phyloP scores from a whole-genome alignment of 2,113 vertebrate species.

The Cephalopholis sonnerati region DNA sequence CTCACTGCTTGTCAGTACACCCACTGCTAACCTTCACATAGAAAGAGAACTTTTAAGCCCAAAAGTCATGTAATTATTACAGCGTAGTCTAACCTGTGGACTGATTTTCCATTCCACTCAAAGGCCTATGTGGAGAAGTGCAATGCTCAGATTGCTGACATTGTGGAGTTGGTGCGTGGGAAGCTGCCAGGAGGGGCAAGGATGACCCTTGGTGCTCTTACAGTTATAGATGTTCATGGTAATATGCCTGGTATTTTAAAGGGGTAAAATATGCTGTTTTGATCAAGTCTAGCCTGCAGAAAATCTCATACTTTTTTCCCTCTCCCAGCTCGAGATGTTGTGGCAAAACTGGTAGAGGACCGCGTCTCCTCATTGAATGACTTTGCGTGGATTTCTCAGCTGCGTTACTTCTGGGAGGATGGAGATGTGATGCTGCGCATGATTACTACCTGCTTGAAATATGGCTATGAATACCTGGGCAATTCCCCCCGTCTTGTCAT shows the following conservation, averaged over 20 bases:
- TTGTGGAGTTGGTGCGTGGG: slow-evolving; percentile 92
- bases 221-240: slow-evolving; percentile 95
- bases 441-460: slow-evolving; percentile 92
- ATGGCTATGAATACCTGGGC: slow-evolving; percentile 96
- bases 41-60: not conserved
- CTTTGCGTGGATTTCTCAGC: slow-evolving; percentile 95
- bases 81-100: slow-evolving; percentile 2
- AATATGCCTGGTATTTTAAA: slow-evolving; percentile 52
- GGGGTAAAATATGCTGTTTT: not conserved
- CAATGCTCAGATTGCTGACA: slow-evolving; percentile 90
- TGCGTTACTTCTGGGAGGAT: slow-evolving; percentile 92
- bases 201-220: slow-evolving; percentile 92
- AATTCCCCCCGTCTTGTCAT: slow-evolving; percentile 93
- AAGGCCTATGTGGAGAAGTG: slow-evolving; percentile 91
- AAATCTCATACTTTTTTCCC: not conserved
- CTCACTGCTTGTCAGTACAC: slow-evolving; percentile 83
- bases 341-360: slow-evolving; percentile 88
- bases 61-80: not conserved
- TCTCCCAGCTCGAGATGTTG: slow-evolving; percentile 90
- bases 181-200: slow-evolving; percentile 90
- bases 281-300: not conserved
- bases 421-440: slow-evolving; percentile 89
- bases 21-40: slow-evolving; percentile 76
- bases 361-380: slow-evolving; percentile 87
- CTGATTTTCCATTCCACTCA: slow-evolving; percentile 37